Evolutionary conservation across 2,888 invertebrate genomes (phyloP).

Genomic region (Morinoia aosen): DNA sequence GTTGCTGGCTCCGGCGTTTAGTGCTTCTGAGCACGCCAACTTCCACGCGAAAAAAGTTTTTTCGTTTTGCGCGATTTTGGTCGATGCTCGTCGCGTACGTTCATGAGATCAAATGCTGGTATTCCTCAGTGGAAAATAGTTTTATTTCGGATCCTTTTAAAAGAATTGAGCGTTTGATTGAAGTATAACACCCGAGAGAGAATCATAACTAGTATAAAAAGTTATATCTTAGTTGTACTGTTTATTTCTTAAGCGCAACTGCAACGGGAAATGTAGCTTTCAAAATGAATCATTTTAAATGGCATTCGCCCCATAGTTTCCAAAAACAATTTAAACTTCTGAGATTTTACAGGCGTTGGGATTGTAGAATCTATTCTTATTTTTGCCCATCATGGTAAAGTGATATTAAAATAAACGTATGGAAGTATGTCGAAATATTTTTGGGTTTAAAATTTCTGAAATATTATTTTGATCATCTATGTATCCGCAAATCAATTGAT

Average conservation of each 20-base stretch:
- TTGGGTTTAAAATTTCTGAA: too few species aligned
- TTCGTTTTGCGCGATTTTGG: neutral
- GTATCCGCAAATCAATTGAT: too few species aligned
- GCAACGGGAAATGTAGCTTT: neutral
- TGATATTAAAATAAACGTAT: too few species aligned
- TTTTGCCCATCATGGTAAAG: too few species aligned
- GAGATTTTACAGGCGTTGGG: neutral
- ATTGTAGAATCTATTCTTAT: too few species aligned
- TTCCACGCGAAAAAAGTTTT: neutral
- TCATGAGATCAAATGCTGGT: neutral
- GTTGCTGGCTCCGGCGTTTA: slow-evolving; percentile 31
- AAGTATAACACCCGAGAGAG: neutral
- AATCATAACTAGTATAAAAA: neutral
- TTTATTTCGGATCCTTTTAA: neutral
- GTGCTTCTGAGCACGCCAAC: slow-evolving; percentile 40
- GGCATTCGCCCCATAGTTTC: neutral
- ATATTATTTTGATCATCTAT: too few species aligned
- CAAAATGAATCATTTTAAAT: neutral
- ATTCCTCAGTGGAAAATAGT: neutral
- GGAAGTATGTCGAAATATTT: too few species aligned
- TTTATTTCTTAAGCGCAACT: neutral
- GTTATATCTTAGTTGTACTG: neutral
- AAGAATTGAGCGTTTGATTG: too few species aligned
- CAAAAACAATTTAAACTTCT: neutral
- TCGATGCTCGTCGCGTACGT: neutral